phyloP scores from a whole-genome alignment of 2,113 vertebrate genomes.

The Xiphophorus maculatus region DNA sequence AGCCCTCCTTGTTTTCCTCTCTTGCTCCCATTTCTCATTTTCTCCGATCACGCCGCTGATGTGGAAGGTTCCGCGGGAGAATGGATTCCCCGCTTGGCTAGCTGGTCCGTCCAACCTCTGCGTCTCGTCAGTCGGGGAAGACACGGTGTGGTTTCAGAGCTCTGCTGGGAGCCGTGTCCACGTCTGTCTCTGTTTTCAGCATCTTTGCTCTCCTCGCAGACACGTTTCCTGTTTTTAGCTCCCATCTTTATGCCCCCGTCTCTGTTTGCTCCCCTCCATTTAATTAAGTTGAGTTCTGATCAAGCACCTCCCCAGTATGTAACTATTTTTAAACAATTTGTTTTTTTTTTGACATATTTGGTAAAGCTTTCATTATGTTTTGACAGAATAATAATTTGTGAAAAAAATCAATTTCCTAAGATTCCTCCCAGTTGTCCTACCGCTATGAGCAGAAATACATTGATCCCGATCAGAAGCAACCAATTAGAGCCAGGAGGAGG shows the following conservation, averaged over 20 bases:
- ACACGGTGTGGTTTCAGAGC: constrained; percentile 77
- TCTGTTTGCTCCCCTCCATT: constrained; percentile 5
- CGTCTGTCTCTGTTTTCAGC: constrained; percentile 56
- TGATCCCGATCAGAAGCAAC: no score
- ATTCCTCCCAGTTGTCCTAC: no score
- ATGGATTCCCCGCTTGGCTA: constrained; percentile 72
- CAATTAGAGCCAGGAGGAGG: no score
- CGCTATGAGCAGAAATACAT: no score
- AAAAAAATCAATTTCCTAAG: no score
- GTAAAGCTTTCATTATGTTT: no score
- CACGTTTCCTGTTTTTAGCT: neutral
- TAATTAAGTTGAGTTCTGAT: constrained; percentile 42
- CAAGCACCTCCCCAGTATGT: no score
- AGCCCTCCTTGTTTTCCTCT: constrained; percentile 2
- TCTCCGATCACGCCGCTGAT: constrained; percentile 38
- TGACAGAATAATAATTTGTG: neutral
- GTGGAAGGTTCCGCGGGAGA: constrained; percentile 67
- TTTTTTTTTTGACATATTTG: no score
- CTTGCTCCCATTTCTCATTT: constrained; percentile 28
- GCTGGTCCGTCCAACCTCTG: constrained; percentile 53
- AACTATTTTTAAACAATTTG: no score
- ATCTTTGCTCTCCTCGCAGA: constrained; percentile 24
- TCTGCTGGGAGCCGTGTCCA: constrained; percentile 76
- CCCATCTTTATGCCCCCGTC: constrained; percentile 3
- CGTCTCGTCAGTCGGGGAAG: constrained; percentile 74